phyloP scores from a whole-genome alignment of 2,113 vertebrate species.

The Thryonomys swinderianus region DNA sequence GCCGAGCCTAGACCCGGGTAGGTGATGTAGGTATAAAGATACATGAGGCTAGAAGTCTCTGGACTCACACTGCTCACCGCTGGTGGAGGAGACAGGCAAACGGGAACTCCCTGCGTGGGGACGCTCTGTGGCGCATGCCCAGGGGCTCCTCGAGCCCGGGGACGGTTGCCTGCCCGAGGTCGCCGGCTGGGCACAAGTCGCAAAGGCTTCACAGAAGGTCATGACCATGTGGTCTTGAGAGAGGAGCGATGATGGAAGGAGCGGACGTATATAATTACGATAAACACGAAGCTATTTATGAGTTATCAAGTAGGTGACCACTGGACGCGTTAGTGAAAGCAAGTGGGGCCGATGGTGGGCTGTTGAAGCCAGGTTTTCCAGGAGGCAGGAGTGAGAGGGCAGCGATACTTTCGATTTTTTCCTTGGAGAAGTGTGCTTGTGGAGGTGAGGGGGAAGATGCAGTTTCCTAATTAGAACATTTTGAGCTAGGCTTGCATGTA shows the following conservation, averaged over 20 bases:
- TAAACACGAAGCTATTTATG: neutral
- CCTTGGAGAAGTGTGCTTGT: neutral
- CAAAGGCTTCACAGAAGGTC: neutral
- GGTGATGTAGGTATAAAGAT: neutral
- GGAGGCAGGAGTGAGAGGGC: neutral
- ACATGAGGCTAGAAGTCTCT: neutral
- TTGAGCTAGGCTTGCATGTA: neutral
- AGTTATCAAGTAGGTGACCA: neutral
- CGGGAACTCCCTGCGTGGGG: neutral
- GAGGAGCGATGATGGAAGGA: neutral
- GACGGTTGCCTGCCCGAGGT: rapidly evolving
- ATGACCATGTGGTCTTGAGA: neutral
- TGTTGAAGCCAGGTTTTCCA: neutral
- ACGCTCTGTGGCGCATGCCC: neutral
- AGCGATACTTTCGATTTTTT: neutral
- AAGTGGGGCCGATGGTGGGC: rapidly evolving
- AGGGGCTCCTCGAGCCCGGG: neutral
- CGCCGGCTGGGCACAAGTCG: rapidly evolving
- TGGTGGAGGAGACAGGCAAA: neutral
- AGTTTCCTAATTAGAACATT: neutral
- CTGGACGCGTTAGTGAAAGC: neutral
- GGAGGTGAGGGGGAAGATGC: neutral
- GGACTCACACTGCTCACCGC: rapidly evolving
- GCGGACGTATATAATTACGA: neutral
- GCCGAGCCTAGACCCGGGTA: neutral